Base-by-base conservation (phyloP, 2,797 vertebrate species). In the Leucoraja ocellata region DNA sequence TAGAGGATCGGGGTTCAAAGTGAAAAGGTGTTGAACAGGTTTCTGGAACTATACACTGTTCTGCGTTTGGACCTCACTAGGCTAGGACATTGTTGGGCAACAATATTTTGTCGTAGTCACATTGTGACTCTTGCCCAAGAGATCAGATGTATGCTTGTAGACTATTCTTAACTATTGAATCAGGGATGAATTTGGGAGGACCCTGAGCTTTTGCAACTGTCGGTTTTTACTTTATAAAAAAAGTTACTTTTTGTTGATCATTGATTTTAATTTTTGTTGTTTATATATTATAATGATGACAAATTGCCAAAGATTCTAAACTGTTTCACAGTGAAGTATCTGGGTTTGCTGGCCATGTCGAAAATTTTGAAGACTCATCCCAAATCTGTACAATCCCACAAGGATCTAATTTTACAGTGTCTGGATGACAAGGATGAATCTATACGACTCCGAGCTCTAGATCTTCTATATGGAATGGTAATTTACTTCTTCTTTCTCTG, bases 401-500 rank as follows among this genome's bases (percentile, higher is more conserved):
- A 99, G 94, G 99, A 99, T 95, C 98, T 99, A 93, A 99, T 99
- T 94, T 97, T 99, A 11, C 98, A 99, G 93, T 99, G 99, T 95
- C 94, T 99, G 95, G 99, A 99, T 5, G 99, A 99, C 96, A 99
- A 99, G 95, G 99, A 99, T 0, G 99, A 99, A 96, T 99, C 99
- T 74, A 99, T 99, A 95, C 97, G 99, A 9, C 97, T 99, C 71
- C 96, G 99, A 94, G 98, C 99, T 84, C 96, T 99, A 10, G 99
- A 99, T 94, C 97, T 99, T 74, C 98, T 99, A 1, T 99, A 99
- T 0, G 99, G 98, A 94, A 99, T 99, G 99, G 99, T 99, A 96
- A 78, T 58, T 39, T 63, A 61, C n/a, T 14, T 83, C 13, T 2
- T 36, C 68, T 36, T 63, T 10, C 61, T 14, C 36, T 7, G 18